Evolutionary conservation across 1,140 invertebrate genomes (phyloP), one percentile per base, ranked within the genome.

Genomic region (Gonioctena quinquepunctata): DNA sequence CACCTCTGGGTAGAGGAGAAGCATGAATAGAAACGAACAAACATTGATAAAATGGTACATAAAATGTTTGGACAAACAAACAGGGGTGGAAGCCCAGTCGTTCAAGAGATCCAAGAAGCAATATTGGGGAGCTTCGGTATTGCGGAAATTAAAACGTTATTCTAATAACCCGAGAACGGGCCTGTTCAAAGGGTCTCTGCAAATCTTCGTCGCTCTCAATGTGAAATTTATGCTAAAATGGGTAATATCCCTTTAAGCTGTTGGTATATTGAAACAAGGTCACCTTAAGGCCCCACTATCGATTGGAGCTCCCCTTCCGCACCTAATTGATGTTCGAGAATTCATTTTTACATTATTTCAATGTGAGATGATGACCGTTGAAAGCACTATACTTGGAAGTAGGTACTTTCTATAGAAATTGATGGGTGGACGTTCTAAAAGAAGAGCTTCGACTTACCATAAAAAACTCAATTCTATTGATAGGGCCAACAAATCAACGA

Each of bases 51-150:
- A 42, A 76, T 64, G 73, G 66, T 71, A 74, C 67, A 77, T 70
- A 76, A 71, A 75, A 63, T 77, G 27, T 63, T 59, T 73, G 71
- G 73, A 77, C 73, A 72, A 75, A 79, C 72, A 79, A 70, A 78
- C 62, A 64, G 49, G 56, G 57, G 25, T 65, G 13, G 52, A 23
- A 1, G 61, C 19, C 33, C 33, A 66, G 50, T 68, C 62, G 64
- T 42, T 69, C 54, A 75, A 61, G 69, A 67, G 56, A 52, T 23
- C n/a, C n/a, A 65, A 71, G 64, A 68, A 59, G 70, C 72, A 19
- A 8, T 56, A 56, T 6, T n/a, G 18, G 16, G 52, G 16, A 23
- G 19, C 21, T 21, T 28, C 49, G 1, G 1, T 13, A 21, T 5
- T 22, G 59, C 61, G 27, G 33, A 63, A 63, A 63, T 63, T 48